Conservation (phyloP, 1,140 invertebrate species). For the Brachionus calyciflorus region DNA sequence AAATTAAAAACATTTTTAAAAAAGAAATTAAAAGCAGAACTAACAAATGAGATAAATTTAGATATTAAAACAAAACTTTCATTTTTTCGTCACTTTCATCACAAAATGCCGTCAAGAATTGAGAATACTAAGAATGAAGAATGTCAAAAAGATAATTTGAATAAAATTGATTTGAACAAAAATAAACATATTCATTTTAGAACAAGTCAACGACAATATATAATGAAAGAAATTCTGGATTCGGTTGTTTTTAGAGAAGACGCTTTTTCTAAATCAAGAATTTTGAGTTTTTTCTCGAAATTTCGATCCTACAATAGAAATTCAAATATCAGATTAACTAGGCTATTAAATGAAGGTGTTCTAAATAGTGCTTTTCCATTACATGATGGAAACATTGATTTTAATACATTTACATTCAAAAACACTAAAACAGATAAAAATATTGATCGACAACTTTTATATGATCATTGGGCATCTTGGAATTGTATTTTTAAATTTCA, state of each 20-base stretch:
- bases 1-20: background rate
- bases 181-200: slow-evolving; percentile 11
- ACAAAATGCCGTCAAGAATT: background rate
- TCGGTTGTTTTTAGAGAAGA: slow-evolving; percentile 5
- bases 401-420: background rate
- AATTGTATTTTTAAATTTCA: slow-evolving; percentile 35
- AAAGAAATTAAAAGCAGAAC: slow-evolving; percentile 1
- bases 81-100: slow-evolving; percentile 5
- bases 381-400: slow-evolving; percentile 41
- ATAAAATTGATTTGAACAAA: background rate
- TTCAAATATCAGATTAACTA: slow-evolving; percentile 10
- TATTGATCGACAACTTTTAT: slow-evolving; percentile 29
- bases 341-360: slow-evolving; percentile 21
- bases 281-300: background rate
- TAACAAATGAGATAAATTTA: background rate
- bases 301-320: slow-evolving; percentile 12
- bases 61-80: background rate
- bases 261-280: slow-evolving; percentile 9
- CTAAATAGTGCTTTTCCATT: slow-evolving; percentile 30
- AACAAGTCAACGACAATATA: slow-evolving; percentile 7
- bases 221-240: slow-evolving; percentile 31
- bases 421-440: background rate
- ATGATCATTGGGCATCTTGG: slow-evolving; percentile 38
- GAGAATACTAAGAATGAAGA: background rate
- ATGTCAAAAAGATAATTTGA: slow-evolving; percentile 15